A percentile compares a stretch with the other conserved stretches of the same genome.
These are phyloP conservation scores for Nomada flava DNA, from an alignment of 2,888 invertebrate species.

Conservation along the genomic window DNA sequence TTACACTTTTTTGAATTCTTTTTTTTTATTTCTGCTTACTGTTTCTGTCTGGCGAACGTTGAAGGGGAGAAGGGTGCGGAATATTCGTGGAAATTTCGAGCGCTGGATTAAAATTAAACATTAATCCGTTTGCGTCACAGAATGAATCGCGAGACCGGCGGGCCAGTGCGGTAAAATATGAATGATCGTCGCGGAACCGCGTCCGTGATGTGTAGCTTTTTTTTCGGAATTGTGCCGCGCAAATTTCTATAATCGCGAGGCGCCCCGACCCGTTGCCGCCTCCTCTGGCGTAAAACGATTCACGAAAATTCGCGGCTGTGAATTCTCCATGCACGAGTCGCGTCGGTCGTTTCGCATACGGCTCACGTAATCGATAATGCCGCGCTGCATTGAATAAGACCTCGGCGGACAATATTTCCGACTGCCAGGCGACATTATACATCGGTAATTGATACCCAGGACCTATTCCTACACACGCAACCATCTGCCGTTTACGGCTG, in stretches of 20 bases:
- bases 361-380: neutral
- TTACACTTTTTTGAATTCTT: neutral
- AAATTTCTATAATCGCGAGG: constrained; percentile 32
- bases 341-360: neutral
- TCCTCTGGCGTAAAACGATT: neutral
- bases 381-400: neutral
- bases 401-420: neutral
- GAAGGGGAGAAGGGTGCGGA: neutral
- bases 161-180: constrained; percentile 19
- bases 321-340: constrained; percentile 1
- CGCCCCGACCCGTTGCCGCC: too few relatives aligned
- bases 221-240: constrained; percentile 9
- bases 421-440: neutral
- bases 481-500: neutral
- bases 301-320: neutral
- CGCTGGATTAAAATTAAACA: constrained; percentile 42
- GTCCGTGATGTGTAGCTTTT: constrained; percentile 9
- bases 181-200: constrained; percentile 12
- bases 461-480: neutral
- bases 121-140: constrained; percentile 2
- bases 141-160: constrained; percentile 10
- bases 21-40: too few relatives aligned
- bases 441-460: neutral
- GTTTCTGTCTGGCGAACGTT: neutral
- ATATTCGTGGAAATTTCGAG: neutral